Evolutionary conservation across 2,888 invertebrate species (phyloP).

Genomic region (Luperina nickerlii): DNA sequence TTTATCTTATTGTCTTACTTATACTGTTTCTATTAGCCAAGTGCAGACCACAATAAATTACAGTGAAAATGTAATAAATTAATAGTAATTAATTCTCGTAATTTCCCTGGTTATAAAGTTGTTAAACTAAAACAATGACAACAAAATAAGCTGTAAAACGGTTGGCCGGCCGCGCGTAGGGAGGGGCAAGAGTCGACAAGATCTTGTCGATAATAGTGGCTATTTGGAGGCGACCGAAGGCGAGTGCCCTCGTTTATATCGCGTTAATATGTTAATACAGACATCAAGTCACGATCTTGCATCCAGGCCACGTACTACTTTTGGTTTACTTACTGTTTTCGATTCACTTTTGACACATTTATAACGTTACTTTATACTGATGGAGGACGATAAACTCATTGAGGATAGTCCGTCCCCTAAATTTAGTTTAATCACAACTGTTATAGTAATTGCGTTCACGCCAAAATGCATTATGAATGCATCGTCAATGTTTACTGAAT

Average conservation of each 20-base stretch:
- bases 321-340: conserved; percentile 73
- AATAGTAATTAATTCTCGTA: conserved; percentile 31
- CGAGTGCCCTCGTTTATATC: conserved; percentile 73
- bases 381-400: conserved; percentile 47
- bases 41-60: conserved; percentile 7
- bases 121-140: conserved; percentile 68
- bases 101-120: conserved; percentile 60
- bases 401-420: conserved; percentile 19
- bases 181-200: conserved; percentile 68
- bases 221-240: conserved; percentile 67
- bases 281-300: conserved; percentile 69
- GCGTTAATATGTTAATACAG: conserved; percentile 80
- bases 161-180: conserved; percentile 63
- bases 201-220: conserved; percentile 70
- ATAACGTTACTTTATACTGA: conserved; percentile 48
- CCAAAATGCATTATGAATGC: conserved; percentile 24
- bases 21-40: conserved; percentile 5
- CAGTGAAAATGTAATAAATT: conserved; percentile 9
- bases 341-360: conserved; percentile 74
- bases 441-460: conserved; percentile 36
- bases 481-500: conserved; percentile 2
- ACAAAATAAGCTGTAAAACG: conserved; percentile 77
- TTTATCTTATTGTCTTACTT: not conserved
- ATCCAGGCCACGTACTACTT: conserved; percentile 69
- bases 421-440: conserved; percentile 31